phyloP scores from a whole-genome alignment of 2,797 vertebrate species.

The Coluber constrictor region DNA sequence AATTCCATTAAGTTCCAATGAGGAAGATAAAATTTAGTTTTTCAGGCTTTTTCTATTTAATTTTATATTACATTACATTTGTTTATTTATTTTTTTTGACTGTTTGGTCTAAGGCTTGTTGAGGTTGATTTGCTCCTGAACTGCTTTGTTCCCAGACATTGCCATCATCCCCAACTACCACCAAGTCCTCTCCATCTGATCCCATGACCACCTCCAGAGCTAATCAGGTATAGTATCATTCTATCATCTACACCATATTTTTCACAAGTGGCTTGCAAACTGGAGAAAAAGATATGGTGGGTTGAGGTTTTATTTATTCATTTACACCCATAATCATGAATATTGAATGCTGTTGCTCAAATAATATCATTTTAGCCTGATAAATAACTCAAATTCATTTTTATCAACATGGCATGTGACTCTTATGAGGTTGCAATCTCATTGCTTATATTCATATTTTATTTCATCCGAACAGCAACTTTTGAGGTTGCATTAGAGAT shows the following conservation, averaged over 20 bases:
- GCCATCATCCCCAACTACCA: conserved; percentile 89
- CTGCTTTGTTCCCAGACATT: conserved; percentile 90
- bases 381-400: conserved; percentile 25
- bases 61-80: conserved; percentile 76
- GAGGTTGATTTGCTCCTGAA: conserved; percentile 87
- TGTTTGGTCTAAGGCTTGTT: conserved; percentile 80
- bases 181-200: conserved; percentile 88
- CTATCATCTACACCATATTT: conserved; percentile 83
- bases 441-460: not conserved
- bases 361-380: conserved; percentile 41
- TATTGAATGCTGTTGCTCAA: conserved; percentile 52
- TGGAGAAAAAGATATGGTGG: conserved; percentile 78
- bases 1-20: conserved; percentile 80
- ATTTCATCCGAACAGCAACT: not conserved
- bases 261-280: conserved; percentile 76
- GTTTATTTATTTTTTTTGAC: conserved; percentile 73
- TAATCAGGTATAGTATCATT: conserved; percentile 88
- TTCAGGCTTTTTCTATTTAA: conserved; percentile 71
- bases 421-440: not conserved
- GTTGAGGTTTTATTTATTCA: conserved; percentile 78
- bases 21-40: conserved; percentile 68
- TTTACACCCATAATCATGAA: conserved; percentile 73
- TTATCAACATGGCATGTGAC: not conserved
- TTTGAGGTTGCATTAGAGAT: not conserved
- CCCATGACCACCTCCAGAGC: conserved; percentile 89